Conservation (phyloP, 2,888 invertebrate species). For the Troilus luridus region DNA sequence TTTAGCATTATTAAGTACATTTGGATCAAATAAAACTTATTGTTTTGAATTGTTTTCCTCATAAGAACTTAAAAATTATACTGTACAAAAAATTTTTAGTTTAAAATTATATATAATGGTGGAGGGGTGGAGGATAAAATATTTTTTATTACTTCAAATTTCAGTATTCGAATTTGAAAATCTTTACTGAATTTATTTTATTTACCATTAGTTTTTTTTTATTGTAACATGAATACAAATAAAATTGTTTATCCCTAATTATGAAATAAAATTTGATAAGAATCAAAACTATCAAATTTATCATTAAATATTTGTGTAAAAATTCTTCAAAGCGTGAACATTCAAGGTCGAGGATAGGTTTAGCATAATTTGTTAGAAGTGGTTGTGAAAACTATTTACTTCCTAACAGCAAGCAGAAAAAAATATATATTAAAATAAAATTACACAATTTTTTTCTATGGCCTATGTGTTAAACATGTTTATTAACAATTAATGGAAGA, state of each 20-base stretch:
- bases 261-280: not conserved
- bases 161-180: conserved; percentile 1
- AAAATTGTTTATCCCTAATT: not conserved
- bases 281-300: not conserved
- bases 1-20: too few species aligned
- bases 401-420: not conserved
- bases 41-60: too few species aligned
- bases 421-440: not conserved
- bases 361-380: not conserved
- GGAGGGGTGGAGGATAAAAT: not conserved
- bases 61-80: too few species aligned
- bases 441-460: not conserved
- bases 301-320: not conserved
- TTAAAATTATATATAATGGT: too few species aligned
- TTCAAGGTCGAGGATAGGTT: not conserved
- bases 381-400: conserved; percentile 30
- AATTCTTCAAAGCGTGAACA: not conserved
- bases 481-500: not conserved
- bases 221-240: not conserved
- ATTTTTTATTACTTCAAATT: not conserved
- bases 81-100: too few species aligned
- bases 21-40: too few species aligned
- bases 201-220: not conserved
- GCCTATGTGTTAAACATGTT: not conserved
- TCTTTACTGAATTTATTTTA: not conserved